Conservation (phyloP, 1,140 invertebrate species). For the Ladona fulva region DNA sequence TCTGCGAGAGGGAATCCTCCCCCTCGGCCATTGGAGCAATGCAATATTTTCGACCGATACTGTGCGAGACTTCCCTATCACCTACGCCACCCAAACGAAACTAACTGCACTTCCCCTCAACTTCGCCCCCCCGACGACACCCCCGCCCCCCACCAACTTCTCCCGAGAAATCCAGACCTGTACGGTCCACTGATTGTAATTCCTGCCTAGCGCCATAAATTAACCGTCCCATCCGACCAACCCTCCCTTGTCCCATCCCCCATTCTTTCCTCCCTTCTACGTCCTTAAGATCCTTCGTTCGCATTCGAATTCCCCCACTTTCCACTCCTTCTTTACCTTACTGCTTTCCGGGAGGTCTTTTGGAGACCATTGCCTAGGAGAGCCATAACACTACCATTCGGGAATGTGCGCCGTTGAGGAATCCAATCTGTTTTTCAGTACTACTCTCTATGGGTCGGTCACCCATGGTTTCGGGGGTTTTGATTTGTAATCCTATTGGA, state of each 20-base stretch:
- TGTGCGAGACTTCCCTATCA: neutral
- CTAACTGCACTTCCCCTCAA: neutral
- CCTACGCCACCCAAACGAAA: neutral
- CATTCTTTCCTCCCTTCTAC: neutral
- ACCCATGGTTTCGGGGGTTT: neutral
- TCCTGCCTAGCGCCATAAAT: slow-evolving; percentile 7
- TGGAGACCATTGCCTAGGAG: neutral
- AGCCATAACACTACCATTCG: neutral
- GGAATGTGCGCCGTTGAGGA: neutral
- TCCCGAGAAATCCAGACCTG: neutral
- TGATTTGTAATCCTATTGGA: slow-evolving; percentile 2
- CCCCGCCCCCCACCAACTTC: neutral
- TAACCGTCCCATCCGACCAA: neutral
- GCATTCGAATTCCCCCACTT: neutral
- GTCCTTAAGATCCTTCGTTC: neutral
- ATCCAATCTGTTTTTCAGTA: slow-evolving; percentile 2
- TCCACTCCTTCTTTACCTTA: neutral
- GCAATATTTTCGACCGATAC: neutral
- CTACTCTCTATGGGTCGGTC: neutral
- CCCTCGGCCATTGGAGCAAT: neutral
- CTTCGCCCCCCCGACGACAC: neutral
- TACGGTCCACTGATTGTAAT: slow-evolving; percentile 9
- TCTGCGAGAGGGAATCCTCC: no score
- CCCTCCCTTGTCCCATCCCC: no score
- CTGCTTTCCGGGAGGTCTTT: neutral